Base-by-base conservation (phyloP, 2,888 invertebrate genomes). In the Drosophila merina region DNA sequence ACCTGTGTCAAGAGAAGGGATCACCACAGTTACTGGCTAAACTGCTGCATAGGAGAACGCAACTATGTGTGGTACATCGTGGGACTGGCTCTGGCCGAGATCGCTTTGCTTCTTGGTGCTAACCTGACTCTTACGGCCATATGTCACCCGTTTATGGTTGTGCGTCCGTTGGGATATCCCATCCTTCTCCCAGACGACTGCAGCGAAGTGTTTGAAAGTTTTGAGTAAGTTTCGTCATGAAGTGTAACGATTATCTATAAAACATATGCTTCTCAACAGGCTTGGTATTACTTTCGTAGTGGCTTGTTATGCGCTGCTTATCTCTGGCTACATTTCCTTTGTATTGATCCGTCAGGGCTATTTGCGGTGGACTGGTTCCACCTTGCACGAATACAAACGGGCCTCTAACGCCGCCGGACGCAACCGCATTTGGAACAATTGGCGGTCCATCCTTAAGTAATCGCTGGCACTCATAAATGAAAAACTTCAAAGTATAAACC, bases 91-190 rank as follows among this genome's bases (percentile, higher is more conserved):
- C 94, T 94, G 81, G 94, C 95, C 4, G 92, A 95, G 57, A 92
- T 93, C 12, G 94, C 96, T 28, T 92, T 97, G 56, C 82, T 95
- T 44, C 95, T 96, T 90, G 96, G 96, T 47, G 94, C 95, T 4
- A 96, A 97, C 91, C 92, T 98, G 54, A 95, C 96, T 1, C 92
- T 97, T 76, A 97, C 97, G 0, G 95, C 97, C n/a, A 94, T 97
- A 0, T 91, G 97, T 88, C 96, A 96, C 91, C 97, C 97, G 0
- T 94, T 94, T 84, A 63, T 91, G 50, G 75, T 91, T 8, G 84
- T 88, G 10, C 89, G 89, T 2, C 44, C 92, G 2, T 60, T 89
- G 30, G 89, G 90, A 9, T 79, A 91, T 20, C 90, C 89, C 0
- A 92, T 97, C 76, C 93, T 97, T 36, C 89, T 97, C 77, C 97